Conservation (phyloP, 2,888 invertebrate genomes). For the Endotricha flammealis region DNA sequence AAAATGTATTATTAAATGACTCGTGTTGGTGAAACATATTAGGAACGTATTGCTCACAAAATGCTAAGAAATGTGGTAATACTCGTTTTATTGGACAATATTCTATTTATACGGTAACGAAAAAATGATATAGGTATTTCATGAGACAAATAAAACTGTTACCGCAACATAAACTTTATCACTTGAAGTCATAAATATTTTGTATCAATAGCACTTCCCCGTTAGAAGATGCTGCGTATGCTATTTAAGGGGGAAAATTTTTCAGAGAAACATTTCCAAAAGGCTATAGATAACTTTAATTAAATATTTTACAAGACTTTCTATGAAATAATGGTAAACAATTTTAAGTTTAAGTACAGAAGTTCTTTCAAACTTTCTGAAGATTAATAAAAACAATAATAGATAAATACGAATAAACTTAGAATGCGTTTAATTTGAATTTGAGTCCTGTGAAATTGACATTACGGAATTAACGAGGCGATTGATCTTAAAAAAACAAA, state of each 20-base stretch:
- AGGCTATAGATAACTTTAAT: no score
- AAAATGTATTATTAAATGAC: neutral
- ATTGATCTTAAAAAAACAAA: slow-evolving; percentile 41
- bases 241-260: slow-evolving; percentile 2
- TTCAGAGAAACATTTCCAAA: neutral
- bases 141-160: slow-evolving; percentile 64
- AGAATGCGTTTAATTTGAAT: slow-evolving; percentile 26
- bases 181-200: slow-evolving; percentile 67
- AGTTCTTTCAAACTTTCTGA: no score
- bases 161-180: slow-evolving; percentile 69
- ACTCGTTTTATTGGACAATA: slow-evolving; percentile 43
- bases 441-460: slow-evolving; percentile 32
- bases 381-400: no score
- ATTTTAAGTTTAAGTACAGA: no score
- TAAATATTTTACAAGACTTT: no score
- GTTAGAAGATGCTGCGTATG: slow-evolving; percentile 30
- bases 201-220: slow-evolving; percentile 56
- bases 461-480: slow-evolving; percentile 40
- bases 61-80: slow-evolving; percentile 21
- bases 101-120: slow-evolving; percentile 37
- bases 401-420: slow-evolving; percentile 8
- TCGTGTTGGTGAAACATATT: slow-evolving; percentile 1
- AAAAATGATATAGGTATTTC: slow-evolving; percentile 49
- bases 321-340: no score
- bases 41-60: slow-evolving; percentile 6